Evolutionary conservation across 2,888 invertebrate species (phyloP), one percentile per base, ranked within the genome.

Genomic region (Xanthia icteritia): DNA sequence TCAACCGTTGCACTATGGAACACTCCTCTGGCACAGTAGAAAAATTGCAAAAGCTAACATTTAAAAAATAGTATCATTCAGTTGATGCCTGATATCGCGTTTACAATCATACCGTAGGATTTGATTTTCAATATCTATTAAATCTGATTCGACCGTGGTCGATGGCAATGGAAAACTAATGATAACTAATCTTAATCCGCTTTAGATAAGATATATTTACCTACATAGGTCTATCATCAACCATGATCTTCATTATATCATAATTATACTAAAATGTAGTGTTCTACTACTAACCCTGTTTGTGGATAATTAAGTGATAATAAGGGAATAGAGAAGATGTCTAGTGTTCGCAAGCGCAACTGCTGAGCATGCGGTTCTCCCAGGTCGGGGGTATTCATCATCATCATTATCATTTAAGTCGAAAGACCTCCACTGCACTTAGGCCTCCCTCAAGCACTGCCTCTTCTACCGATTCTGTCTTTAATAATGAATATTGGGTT

Each of bases 101-200:
- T 36, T 13, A 17, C 15, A 56, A 69, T 54, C 5, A n/a, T 31
- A n/a, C 8, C 20, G 15, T 61, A 61, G 45, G 45, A 48, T 81
- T 63, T 61, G 45, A 31, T 79, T 61, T 79, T 1, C 13, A 15
- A 0, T 73, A 42, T 58, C 17, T 36, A 17, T 60, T 51, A 58
- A 63, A 82, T 79, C 76, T 36, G 61, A 56, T 76, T 76, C 20
- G n/a, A 20, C 15, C 6, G 11, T 56, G 48, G 9, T 51, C 56
- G 76, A 76, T 75, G 39, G 39, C 66, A 51, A 76, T 76, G 66
- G 61, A 67, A 67, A 56, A 36, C 11, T 27, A 42, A 56, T 82
- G 42, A 27, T 66, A 61, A 4, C 17, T 51, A 1, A 82, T 67
- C 66, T 36, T 11, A 61, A 76, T 76, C 82, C 66, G 81, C n/a